Conservation (phyloP, 2,888 invertebrate genomes). For the Drosophila mulleri region DNA sequence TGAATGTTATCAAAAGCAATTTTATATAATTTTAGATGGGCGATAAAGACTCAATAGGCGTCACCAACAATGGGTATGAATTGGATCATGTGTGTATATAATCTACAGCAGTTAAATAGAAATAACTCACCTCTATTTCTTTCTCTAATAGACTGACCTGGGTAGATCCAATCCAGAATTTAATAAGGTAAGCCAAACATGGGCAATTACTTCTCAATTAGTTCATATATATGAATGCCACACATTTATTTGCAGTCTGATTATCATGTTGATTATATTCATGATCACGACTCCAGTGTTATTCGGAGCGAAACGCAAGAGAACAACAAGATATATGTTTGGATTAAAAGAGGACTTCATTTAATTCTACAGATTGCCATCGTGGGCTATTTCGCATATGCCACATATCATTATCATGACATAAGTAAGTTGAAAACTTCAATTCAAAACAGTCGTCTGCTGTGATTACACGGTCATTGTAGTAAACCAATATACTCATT, state of each 20-base stretch:
- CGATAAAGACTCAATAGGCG: constrained; percentile 56
- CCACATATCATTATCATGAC: constrained; percentile 80
- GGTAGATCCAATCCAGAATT: constrained; percentile 21
- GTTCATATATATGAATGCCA: background rate
- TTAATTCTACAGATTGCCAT: constrained; percentile 72
- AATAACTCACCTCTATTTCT: background rate
- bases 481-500: too few species aligned
- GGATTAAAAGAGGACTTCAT: constrained; percentile 49
- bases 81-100: constrained; percentile 66
- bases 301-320: background rate
- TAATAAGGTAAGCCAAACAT: constrained; percentile 39
- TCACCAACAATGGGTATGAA: constrained; percentile 72
- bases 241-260: constrained; percentile 49
- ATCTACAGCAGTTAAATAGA: background rate
- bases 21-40: constrained; percentile 57
- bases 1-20: constrained; percentile 10
- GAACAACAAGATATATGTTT: constrained; percentile 12
- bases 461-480: too few species aligned
- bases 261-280: constrained; percentile 51
- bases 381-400: constrained; percentile 82
- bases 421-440: constrained; percentile 63
- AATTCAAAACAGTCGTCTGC: background rate
- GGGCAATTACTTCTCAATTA: background rate
- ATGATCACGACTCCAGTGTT: constrained; percentile 16
- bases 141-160: constrained; percentile 35